Conservation (phyloP, 1,140 invertebrate species). For the Drosophila equinoxialis region DNA sequence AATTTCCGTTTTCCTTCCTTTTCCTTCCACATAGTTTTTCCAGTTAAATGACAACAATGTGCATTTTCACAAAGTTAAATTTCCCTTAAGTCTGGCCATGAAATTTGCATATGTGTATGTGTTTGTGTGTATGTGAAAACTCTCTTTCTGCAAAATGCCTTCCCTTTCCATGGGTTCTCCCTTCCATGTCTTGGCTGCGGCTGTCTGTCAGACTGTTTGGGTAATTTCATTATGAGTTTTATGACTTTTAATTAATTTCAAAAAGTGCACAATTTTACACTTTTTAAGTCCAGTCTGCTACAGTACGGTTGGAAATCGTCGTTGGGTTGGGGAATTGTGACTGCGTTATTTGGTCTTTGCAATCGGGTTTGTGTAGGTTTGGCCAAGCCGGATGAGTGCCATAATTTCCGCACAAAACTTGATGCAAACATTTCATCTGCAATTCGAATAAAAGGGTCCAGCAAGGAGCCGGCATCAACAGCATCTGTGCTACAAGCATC, state of each 20-base stretch:
- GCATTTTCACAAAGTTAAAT: conserved; percentile 39
- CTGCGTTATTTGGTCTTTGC: not conserved
- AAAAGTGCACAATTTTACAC: conserved; percentile 76
- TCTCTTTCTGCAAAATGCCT: conserved; percentile 2
- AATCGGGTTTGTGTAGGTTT: conserved; percentile 17
- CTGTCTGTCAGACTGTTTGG: conserved; percentile 44
- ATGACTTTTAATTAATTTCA: conserved; percentile 77
- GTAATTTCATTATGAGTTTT: conserved; percentile 79
- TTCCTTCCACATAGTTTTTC: not conserved
- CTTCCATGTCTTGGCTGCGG: not conserved
- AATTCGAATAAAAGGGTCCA: conserved; percentile 50
- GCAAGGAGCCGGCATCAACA: conserved; percentile 27
- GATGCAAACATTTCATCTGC: conserved; percentile 72
- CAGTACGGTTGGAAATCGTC: conserved; percentile 15
- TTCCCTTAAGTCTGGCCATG: conserved; percentile 36
- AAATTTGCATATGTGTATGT: conserved; percentile 26
- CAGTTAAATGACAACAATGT: conserved; percentile 20
- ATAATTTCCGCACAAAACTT: conserved; percentile 75
- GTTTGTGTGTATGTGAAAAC: not conserved
- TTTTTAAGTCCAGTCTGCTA: conserved; percentile 31
- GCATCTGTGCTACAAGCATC: conserved; percentile 43
- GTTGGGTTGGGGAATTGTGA: not conserved
- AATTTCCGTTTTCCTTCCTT: conserved; percentile 34
- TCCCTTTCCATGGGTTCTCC: conserved; percentile 10
- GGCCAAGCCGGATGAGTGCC: conserved; percentile 58